Evolutionary conservation across 1,140 invertebrate species (phyloP).

Genomic region (Drosophila paulistorum): DNA sequence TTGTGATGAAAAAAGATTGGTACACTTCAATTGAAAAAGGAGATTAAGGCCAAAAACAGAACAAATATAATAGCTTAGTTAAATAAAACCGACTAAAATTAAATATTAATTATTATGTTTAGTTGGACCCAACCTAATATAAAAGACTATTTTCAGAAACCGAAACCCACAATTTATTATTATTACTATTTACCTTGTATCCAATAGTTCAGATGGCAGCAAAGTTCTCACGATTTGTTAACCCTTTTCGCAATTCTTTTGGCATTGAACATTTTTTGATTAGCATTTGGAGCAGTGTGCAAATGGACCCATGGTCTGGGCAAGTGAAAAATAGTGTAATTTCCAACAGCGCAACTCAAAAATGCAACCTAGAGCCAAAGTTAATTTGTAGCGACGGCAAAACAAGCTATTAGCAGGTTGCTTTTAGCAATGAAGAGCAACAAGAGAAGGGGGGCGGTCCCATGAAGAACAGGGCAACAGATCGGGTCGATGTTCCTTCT

Average conservation of each 20-base stretch:
- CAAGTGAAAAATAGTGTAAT: slow-evolving; percentile 78
- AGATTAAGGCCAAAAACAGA: too few species aligned
- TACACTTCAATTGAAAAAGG: too few species aligned
- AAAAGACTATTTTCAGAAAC: too few species aligned
- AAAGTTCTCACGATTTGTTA: neutral
- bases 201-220: too few species aligned
- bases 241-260: neutral
- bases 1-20: too few species aligned
- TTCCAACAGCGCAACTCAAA: slow-evolving; percentile 64
- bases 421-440: slow-evolving; percentile 21
- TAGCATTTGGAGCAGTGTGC: slow-evolving; percentile 28
- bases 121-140: too few species aligned
- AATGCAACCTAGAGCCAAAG: slow-evolving; percentile 74
- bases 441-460: neutral
- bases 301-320: slow-evolving; percentile 28
- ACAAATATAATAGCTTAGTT: too few species aligned
- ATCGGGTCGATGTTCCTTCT: slow-evolving; percentile 33
- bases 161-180: too few species aligned
- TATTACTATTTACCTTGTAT: too few species aligned
- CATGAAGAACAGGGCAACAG: slow-evolving; percentile 5
- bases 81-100: too few species aligned
- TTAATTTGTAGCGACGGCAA: slow-evolving; percentile 79
- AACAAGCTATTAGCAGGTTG: slow-evolving; percentile 79
- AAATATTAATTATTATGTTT: too few species aligned
- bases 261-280: neutral